Evolutionary conservation across 2,113 vertebrate genomes (phyloP).

Genomic region (Mustela nigripes): DNA sequence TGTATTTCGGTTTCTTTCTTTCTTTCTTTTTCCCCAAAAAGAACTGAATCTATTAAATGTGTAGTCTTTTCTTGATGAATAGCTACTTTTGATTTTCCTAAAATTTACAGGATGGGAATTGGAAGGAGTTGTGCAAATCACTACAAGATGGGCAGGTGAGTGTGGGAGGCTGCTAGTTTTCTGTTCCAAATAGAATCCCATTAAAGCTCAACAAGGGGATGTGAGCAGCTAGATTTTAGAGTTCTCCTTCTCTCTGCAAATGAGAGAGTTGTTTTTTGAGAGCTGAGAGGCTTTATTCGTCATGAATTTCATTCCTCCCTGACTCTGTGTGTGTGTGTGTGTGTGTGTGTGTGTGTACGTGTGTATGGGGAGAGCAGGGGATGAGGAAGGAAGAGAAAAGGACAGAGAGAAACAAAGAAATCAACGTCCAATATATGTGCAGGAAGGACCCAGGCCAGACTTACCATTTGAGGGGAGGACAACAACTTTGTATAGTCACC

Average conservation of each 20-base stretch:
- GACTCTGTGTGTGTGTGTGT: neutral
- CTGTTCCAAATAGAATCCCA: neutral
- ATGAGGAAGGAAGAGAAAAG: neutral
- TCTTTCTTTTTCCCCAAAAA: neutral
- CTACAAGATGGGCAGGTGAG: neutral
- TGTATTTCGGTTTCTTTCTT: slow-evolving; percentile 1
- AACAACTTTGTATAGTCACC: neutral
- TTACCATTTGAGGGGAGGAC: neutral
- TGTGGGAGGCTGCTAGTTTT: neutral
- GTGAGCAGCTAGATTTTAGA: neutral
- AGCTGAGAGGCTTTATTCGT: neutral
- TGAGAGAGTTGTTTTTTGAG: neutral
- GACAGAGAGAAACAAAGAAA: neutral
- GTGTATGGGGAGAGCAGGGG: no score
- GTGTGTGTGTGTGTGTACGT: neutral
- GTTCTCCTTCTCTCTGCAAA: neutral
- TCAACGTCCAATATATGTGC: neutral
- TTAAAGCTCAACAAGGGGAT: neutral
- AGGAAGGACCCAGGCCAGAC: neutral
- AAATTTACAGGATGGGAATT: neutral
- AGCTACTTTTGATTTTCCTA: slow-evolving; percentile 25
- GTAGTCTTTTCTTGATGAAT: slow-evolving; percentile 10
- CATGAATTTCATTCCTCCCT: neutral
- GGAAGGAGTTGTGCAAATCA: neutral
- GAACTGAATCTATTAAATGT: neutral